These are phyloP conservation scores for Staurois parvus DNA, from an alignment of 2,797 vertebrate species.

Conservation along the genomic window DNA sequence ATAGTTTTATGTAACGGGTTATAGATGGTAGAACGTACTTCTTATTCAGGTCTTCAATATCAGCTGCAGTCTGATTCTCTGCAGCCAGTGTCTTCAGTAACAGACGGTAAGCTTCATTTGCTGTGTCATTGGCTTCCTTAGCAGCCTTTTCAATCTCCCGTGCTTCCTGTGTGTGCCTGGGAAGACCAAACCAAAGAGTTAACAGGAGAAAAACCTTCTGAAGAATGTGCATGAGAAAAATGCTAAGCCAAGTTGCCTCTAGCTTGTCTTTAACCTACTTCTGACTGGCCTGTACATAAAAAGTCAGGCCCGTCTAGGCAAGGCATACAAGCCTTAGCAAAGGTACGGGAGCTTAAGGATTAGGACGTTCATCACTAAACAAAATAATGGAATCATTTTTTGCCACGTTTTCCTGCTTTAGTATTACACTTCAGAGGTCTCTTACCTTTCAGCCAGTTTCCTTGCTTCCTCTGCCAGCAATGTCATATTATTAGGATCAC, in stretches of 20 bases:
- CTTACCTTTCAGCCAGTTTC: slow-evolving; percentile 89
- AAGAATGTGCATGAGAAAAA: too few species aligned
- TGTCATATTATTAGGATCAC: slow-evolving; percentile 97
- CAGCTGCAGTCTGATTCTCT: slow-evolving; percentile 84
- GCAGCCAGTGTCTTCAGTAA: slow-evolving; percentile 87
- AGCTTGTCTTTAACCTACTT: too few species aligned
- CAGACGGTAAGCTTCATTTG: slow-evolving; percentile 88
- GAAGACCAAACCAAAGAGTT: slow-evolving; percentile 24
- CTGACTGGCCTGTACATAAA: too few species aligned
- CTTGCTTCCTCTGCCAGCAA: slow-evolving; percentile 93
- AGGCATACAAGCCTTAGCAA: too few species aligned
- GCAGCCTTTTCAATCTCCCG: slow-evolving; percentile 92
- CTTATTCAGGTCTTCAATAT: slow-evolving; percentile 91
- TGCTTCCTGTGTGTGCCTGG: slow-evolving; percentile 92
- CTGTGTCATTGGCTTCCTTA: slow-evolving; percentile 92
- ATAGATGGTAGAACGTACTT: slow-evolving; percentile 80
- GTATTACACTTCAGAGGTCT: neutral
- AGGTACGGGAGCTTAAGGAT: too few species aligned
- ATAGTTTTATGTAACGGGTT: too few species aligned
- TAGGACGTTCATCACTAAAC: too few species aligned
- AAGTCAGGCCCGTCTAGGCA: neutral
- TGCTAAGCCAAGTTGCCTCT: too few species aligned
- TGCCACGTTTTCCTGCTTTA: too few species aligned
- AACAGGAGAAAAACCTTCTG: neutral
- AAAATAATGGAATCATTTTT: too few species aligned